A percentile compares a stretch with the other conserved stretches of the same genome.
phyloP scores from a whole-genome alignment of 2,797 vertebrate species.

The Bradypodion ventrale region DNA sequence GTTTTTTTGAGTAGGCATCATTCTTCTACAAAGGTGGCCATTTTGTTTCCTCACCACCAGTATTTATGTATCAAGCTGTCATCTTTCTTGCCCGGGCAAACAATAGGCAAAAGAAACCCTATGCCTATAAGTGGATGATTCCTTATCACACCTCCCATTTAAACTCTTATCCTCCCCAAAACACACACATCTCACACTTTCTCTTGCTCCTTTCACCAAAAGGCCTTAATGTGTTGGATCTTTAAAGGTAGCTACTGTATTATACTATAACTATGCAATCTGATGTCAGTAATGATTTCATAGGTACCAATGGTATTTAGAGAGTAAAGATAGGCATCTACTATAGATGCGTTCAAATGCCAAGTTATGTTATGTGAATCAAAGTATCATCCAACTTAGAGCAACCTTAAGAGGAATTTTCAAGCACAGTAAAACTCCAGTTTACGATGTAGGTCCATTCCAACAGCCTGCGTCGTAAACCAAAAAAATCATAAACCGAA shows the following conservation, averaged over 20 bases:
- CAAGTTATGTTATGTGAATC: too few relatives aligned
- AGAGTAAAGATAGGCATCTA: not conserved
- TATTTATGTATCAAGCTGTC: not conserved
- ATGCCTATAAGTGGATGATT: not conserved
- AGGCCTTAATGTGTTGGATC: too few relatives aligned
- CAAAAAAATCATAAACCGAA: too few relatives aligned
- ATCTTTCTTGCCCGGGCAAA: not conserved
- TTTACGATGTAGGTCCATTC: too few relatives aligned
- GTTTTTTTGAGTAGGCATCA: not conserved
- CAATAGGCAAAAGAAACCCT: not conserved
- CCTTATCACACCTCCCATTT: not conserved
- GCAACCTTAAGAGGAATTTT: too few relatives aligned
- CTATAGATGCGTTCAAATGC: not conserved
- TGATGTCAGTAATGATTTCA: not conserved
- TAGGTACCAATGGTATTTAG: not conserved
- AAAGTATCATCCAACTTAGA: too few relatives aligned
- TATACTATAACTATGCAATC: not conserved
- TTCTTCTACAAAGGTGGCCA: not conserved
- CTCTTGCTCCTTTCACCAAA: not conserved
- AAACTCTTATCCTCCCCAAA: not conserved
- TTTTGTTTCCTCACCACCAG: not conserved
- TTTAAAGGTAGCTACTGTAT: not conserved
- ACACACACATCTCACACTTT: not conserved
- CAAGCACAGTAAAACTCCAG: too few relatives aligned
- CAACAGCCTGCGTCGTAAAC: too few relatives aligned